phyloP scores from a whole-genome alignment of 2,113 vertebrate genomes.

The Chlorodrepanis virens region DNA sequence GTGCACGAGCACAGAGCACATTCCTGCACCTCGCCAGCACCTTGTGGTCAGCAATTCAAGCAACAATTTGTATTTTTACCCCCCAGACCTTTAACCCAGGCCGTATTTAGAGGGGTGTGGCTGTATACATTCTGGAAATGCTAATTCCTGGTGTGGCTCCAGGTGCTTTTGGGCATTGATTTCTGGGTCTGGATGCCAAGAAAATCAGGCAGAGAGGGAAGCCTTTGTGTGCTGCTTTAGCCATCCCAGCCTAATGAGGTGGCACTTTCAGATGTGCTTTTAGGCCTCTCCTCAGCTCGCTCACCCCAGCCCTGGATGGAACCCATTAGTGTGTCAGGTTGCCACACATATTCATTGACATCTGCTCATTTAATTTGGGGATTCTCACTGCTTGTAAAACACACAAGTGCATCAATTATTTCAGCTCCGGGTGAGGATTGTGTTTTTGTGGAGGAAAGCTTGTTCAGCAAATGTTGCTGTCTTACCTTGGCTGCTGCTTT shows the following conservation, averaged over 20 bases:
- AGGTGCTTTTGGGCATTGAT: background rate
- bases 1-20: background rate
- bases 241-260: background rate
- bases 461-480: background rate
- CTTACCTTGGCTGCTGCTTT: background rate
- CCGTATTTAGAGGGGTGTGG: background rate
- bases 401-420: background rate
- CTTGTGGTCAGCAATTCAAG: background rate
- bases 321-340: background rate
- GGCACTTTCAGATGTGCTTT: background rate
- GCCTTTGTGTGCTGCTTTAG: background rate
- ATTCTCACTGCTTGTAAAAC: background rate
- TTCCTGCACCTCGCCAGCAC: background rate
- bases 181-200: background rate
- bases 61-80: background rate
- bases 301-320: background rate
- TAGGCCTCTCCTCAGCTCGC: background rate
- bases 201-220: background rate
- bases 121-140: background rate
- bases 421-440: fast-evolving
- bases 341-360: background rate
- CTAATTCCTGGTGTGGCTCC: background rate
- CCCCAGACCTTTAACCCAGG: background rate
- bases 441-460: background rate
- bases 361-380: conserved; percentile 28